A percentile compares a stretch with the other conserved stretches of the same genome.
Evolutionary conservation across 2,888 invertebrate genomes (phyloP).

Genomic region (Drosophila meridionalis): DNA sequence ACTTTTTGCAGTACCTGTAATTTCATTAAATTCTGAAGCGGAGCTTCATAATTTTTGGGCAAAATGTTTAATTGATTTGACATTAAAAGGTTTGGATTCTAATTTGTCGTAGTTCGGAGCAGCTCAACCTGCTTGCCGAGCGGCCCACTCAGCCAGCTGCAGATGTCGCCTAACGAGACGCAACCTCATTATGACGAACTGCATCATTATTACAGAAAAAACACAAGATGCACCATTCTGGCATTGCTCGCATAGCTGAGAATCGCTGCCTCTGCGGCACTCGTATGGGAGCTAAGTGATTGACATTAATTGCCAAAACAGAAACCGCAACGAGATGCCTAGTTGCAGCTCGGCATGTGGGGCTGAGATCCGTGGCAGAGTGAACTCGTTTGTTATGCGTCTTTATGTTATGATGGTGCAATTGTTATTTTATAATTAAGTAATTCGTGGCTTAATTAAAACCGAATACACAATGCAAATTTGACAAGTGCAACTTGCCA

Average conservation of each 20-base stretch:
- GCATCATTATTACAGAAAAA: conserved; percentile 21
- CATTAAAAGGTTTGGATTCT: conserved; percentile 61
- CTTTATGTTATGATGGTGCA: conserved; percentile 31
- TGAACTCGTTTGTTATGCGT: conserved; percentile 58
- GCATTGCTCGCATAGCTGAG: conserved; percentile 42
- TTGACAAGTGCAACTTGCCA: conserved; percentile 58
- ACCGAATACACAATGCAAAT: conserved; percentile 39
- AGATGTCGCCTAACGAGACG: background rate
- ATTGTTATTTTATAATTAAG: conserved; percentile 65
- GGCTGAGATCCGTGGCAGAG: conserved; percentile 21
- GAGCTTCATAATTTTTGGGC: conserved; percentile 40
- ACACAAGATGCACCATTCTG: conserved; percentile 11
- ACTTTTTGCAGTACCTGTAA: background rate
- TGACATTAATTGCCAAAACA: conserved; percentile 72
- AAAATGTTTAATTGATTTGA: conserved; percentile 67
- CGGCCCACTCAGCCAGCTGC: conserved; percentile 2
- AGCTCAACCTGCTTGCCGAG: conserved; percentile 22
- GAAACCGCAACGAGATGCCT: conserved; percentile 13
- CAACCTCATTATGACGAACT: conserved; percentile 29
- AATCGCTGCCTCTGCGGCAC: conserved; percentile 12
- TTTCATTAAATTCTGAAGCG: conserved; percentile 1
- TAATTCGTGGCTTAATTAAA: conserved; percentile 71
- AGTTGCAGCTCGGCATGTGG: conserved; percentile 5
- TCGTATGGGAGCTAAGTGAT: conserved; percentile 57
- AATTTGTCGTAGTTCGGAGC: conserved; percentile 39